phyloP scores from a whole-genome alignment of 2,797 vertebrate genomes.

The Synaphobranchus kaupii region DNA sequence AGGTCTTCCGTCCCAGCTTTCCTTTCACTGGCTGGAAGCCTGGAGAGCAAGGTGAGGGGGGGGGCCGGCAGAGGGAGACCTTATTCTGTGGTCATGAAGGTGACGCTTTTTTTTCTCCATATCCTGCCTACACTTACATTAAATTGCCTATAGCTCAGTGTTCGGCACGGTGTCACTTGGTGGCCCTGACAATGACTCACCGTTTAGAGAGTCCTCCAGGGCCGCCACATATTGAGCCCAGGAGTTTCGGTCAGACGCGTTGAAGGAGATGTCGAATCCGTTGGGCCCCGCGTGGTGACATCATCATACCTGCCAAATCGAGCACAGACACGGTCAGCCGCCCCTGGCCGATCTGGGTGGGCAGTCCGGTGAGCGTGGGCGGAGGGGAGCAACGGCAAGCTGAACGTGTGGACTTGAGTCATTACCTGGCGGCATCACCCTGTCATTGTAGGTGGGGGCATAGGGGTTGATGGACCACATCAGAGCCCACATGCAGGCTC shows the following conservation, averaged over 20 bases:
- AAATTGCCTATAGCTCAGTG: not conserved
- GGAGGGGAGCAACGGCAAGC: not conserved
- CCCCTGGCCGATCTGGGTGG: conserved; percentile 52
- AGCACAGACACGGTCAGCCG: conserved; percentile 72
- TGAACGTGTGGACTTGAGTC: conserved; percentile 6
- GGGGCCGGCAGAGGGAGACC: conserved; percentile 50
- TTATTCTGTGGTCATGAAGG: not conserved
- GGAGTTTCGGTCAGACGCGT: conserved; percentile 80
- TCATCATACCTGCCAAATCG: conserved; percentile 89
- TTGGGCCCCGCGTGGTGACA: conserved; percentile 81
- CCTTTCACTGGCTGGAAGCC: conserved; percentile 64
- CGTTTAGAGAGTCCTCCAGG: conserved; percentile 84
- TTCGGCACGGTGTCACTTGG: not conserved
- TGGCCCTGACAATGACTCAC: conserved; percentile 69
- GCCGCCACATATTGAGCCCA: conserved; percentile 86
- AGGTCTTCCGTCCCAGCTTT: conserved; percentile 76
- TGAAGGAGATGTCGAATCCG: conserved; percentile 86
- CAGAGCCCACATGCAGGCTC: conserved; percentile 87
- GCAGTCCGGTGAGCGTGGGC: conserved; percentile 42
- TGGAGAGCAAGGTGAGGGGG: conserved; percentile 58
- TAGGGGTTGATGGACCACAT: conserved; percentile 93
- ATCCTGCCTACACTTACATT: not conserved
- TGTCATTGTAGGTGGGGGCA: conserved; percentile 87
- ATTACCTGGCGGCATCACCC: conserved; percentile 91
- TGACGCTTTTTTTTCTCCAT: not conserved